Percentiles rank a stretch among this genome's conserved stretches.
Conservation (phyloP, 2,888 invertebrate species). For the Ormia ochracea region DNA sequence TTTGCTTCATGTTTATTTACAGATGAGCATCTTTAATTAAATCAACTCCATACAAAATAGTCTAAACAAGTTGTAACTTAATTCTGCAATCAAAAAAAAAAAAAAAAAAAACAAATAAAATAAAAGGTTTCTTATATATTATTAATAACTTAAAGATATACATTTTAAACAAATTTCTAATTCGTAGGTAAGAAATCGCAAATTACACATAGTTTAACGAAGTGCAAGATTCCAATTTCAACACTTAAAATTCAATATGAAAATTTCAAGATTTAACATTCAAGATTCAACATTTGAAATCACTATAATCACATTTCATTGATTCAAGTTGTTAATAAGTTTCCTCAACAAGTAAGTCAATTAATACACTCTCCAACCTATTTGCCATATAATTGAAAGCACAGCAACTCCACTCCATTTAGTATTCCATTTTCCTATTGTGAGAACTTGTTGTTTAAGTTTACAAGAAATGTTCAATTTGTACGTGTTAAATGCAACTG, state of each 20-base stretch:
- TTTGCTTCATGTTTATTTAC: background rate
- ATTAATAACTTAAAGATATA: background rate
- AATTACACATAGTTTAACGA: background rate
- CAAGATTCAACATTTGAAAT: background rate
- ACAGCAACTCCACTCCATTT: no score
- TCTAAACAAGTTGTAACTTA: background rate
- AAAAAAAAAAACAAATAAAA: slow-evolving; percentile 27
- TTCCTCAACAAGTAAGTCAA: slow-evolving; percentile 7
- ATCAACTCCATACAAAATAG: background rate
- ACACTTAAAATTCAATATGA: no score
- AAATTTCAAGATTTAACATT: no score
- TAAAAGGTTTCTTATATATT: slow-evolving; percentile 23
- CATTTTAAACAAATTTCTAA: slow-evolving; percentile 23
- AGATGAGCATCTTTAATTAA: slow-evolving; percentile 6
- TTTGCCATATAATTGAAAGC: no score
- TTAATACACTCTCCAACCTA: background rate
- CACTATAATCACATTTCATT: slow-evolving; percentile 13
- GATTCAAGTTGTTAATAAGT: background rate
- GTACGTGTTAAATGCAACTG: background rate
- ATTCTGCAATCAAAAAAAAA: slow-evolving; percentile 12
- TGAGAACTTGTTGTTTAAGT: background rate
- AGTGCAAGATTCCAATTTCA: no score
- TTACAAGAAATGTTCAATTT: background rate
- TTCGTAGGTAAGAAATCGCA: slow-evolving; percentile 19
- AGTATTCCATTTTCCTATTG: no score